Evolutionary conservation across 2,113 vertebrate species (phyloP).

Genomic region (Chionis minor): DNA sequence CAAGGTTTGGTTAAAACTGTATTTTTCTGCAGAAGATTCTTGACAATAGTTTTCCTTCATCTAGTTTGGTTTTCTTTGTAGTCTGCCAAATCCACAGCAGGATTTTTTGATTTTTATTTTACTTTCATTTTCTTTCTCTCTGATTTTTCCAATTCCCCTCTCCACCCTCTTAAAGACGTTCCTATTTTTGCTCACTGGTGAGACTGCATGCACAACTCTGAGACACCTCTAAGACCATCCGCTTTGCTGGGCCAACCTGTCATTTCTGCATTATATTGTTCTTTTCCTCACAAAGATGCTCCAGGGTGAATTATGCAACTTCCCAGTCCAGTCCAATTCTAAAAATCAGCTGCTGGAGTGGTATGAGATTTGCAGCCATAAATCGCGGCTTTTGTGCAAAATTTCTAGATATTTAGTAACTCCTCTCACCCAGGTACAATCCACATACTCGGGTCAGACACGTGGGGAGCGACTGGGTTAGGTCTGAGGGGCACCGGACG

Average conservation of each 20-base stretch:
- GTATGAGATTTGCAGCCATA: not conserved
- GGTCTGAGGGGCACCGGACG: rapidly evolving
- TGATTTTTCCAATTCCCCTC: not conserved
- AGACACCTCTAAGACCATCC: not conserved
- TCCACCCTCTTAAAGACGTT: not conserved
- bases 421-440: not conserved
- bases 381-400: not conserved
- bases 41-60: not conserved
- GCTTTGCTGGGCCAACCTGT: not conserved
- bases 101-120: not conserved
- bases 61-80: not conserved
- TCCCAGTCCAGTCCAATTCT: not conserved
- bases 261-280: rapidly evolving
- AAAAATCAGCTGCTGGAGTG: not conserved
- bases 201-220: not conserved
- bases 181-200: not conserved
- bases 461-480: rapidly evolving
- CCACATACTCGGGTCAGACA: not conserved
- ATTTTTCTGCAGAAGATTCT: not conserved
- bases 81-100: not conserved
- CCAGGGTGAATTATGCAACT: not conserved
- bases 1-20: not conserved
- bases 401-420: not conserved
- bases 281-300: not conserved
- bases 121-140: not conserved